Base-by-base conservation (phyloP, 2,888 invertebrate species). In the Orgyia antiqua region DNA sequence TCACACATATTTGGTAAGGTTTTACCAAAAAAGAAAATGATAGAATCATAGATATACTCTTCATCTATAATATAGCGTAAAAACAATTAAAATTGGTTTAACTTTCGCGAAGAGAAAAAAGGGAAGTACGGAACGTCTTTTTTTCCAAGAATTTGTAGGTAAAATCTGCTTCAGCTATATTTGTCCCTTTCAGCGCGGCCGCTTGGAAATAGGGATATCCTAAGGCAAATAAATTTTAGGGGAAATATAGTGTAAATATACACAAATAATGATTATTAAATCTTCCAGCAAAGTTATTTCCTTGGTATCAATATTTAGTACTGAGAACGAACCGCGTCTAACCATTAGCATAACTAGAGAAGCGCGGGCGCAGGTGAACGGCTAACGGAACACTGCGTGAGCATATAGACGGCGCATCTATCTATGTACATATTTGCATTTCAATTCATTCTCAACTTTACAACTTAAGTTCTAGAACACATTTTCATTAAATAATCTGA, bases 281-380 rank as follows among this genome's bases (percentile, higher is more conserved):
- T 59, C 57, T 59, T 64, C 56, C 32, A 61, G 51, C 55, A 57
- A 45, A 55, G 58, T 51, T 65, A 64, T 68, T 66, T 66, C 65
- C 44, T 60, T 58, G 61, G 57, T 59, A 58, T 50, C 51, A 57
- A 58, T 62, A 52, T 56, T 58, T 46, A 58, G 58, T 65, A 59
- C 63, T 56, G 57, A 65, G 64, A 71, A 63, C 67, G 54, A 62
- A 69, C 54, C 45, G 45, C 68, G 60, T 63, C 70, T 58, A 63
- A 54, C 73, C 64, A 80, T 84, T 83, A 80, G 75, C 83, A 83
- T 83, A 82, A 80, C 82, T 74, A 78, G 76, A 77, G 79, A 80
- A 72, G 79, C 74, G 74, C 78, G 67, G 63, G 72, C 80, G 73
- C 80, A 82, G 80, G 78, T 82, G 82, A 83, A 66, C 76, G 72